Base-by-base conservation (phyloP, 2,797 vertebrate genomes). In the Cryptoprocta ferox region DNA sequence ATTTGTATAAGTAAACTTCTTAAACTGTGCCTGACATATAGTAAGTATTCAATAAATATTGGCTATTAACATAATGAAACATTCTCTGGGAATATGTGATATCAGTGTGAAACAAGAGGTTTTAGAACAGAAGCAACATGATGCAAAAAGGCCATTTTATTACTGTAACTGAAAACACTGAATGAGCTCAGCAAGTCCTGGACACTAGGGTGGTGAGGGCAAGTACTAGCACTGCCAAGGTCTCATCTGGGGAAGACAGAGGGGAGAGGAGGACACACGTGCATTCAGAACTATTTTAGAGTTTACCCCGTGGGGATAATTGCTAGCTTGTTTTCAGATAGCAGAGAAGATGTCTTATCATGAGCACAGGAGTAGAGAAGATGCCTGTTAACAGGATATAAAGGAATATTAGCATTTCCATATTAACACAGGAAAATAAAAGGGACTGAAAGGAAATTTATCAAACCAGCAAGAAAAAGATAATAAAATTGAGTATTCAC, bases 361-460 rank as follows among this genome's bases (percentile, higher is more conserved):
- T 42, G 37, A 92, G 14, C 37, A 85, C 1, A 32, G 66, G 28
- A 66, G 53, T 42, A 86, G 70, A 76, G 68, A 90, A 88, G 21
- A 5, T 92, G 11, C 65, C 48, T 19, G 48, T 48, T 90, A 80
- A 94, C 30, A 81, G 37, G 61, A 71, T 39, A 8, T 19, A 50
- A 84, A 84, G 76, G 70, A 89, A 83, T 50, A 39, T 6, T 32
- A 78, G 59, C 59, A 71, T 76, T 78, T 89, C 66, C 78, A 93
- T 48, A 71, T 89, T 71, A 94, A 83, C 32, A 81, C 2, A 59
- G 84, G 56, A 83, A 86, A 91, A 94, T 71, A 71, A 95, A 95
- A 45, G 32, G 26, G 32, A 53, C 28, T 39, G 21, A 56, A 53
- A 15, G 70, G 75, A 83, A 91, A 89, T 53, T 26, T 42, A 53